These are phyloP conservation scores for Candoia aspera DNA, from an alignment of 2,113 vertebrate species.

Conservation along the genomic window DNA sequence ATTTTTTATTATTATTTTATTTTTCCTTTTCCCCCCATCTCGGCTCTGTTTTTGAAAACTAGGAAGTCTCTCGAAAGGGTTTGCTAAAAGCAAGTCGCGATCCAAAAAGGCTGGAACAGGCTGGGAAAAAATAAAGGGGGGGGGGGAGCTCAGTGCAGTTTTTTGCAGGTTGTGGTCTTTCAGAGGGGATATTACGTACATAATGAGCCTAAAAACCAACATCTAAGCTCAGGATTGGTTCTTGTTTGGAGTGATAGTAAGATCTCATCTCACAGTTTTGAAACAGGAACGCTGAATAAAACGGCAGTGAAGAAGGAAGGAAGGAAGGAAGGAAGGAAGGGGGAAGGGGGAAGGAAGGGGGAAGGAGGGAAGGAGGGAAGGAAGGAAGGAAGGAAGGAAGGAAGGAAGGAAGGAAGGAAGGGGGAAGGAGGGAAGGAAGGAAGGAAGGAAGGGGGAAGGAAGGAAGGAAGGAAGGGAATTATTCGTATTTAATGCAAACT, in stretches of 20 bases:
- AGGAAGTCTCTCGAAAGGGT: background rate
- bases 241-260: background rate
- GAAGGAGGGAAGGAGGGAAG: too few relatives aligned
- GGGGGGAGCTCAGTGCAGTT: rapidly evolving
- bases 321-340: too few relatives aligned
- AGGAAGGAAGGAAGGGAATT: too few relatives aligned
- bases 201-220: background rate
- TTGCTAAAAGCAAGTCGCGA: background rate
- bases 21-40: background rate
- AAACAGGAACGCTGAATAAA: background rate
- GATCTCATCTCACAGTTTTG: background rate
- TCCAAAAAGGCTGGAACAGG: background rate
- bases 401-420: too few relatives aligned
- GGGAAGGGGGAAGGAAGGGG: too few relatives aligned
- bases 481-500: too few relatives aligned
- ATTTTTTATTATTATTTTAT: background rate
- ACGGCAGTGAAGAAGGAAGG: too few relatives aligned
- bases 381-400: too few relatives aligned
- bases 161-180: background rate
- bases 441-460: too few relatives aligned
- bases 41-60: background rate
- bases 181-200: background rate
- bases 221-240: background rate
- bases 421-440: too few relatives aligned
- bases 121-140: background rate